Evolutionary conservation across 2,797 vertebrate genomes (phyloP), one percentile per base, ranked within the genome.

Genomic region (Sebastes taczanowskii): DNA sequence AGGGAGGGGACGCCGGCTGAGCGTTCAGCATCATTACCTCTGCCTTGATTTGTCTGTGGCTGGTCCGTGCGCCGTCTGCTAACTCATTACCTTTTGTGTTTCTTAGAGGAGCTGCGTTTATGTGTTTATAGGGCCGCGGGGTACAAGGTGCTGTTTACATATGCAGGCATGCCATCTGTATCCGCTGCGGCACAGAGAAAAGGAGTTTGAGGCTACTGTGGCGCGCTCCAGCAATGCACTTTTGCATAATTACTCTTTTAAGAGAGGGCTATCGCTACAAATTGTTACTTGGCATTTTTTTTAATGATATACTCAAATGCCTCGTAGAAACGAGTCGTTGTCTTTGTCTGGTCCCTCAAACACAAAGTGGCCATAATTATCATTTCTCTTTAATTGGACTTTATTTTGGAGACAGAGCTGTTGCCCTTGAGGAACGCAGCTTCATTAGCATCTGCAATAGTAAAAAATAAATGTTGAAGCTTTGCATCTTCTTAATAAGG

Each of bases 21-120:
- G 64, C 18, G 68, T 86, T 90, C 80, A 25, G 83, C 87, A 70
- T 80, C 90, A 86, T 92, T 90, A 90, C 69, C 84, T 60, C 85
- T 42, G 55, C 75, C 84, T 84, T 81, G 80, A 82, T 90, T 78
- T 74, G 80, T 81, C 76, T 87, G 71, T 14, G 35, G 59, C 78
- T 58, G 74, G 32, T 72, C 78, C 0, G 2, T 7, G 35, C 18
- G 32, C 72, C 49, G 78, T 79, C 84, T 89, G 76, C 83, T 78
- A 84, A 79, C 65, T 78, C 87, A 82, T 90, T 86, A 80, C 60
- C 85, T 85, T 80, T 70, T 84, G 87, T 90, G 83, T 82, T 88
- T 78, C 70, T 81, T 77, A 61, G 80, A 14, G 23, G 60, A 63
- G 85, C 61, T 61, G 85, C 66, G 84, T 90, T 86, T 89, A 69